Base-by-base conservation (phyloP, 2,113 vertebrate species). In the Pseudolaguvia tuberculata region DNA sequence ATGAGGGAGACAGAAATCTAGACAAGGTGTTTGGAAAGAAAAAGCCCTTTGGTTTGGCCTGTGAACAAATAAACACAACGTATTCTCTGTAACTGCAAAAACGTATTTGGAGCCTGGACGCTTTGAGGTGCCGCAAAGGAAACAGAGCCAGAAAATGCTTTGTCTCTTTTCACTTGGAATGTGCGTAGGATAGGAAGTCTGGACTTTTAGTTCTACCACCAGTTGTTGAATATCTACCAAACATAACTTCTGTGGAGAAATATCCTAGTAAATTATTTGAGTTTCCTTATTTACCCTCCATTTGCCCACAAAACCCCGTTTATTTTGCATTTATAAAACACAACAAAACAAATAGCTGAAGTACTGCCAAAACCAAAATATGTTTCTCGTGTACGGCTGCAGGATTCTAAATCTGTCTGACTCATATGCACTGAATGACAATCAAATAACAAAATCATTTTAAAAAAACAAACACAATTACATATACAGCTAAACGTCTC, bases 301-400 rank as follows among this genome's bases (percentile, higher is more conserved):
- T 67, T 72, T 62, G 42, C 50, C 73, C 79, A 70, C 78, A 72
- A 51, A 68, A 48, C 56, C 58, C 73, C 73, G 69, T 80, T 29
- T 53, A 45, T 56, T 51, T 68, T 56, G 76, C 85, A 80, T 85
- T 82, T 82, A 82, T 88, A 89, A n/a, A 87, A 88, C 87, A 85
- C 78, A 72, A 79, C 65, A 57, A 82, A 81, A 72, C 70, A 88
- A 88, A 89, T 85, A 88, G 81, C 78, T 75, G 77, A 82, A 77
- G 82, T 82, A 75, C 86, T 79, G 29, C n/a, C 29, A 63, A 61
- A 83, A 78, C 27, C 39, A 20, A 57, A 18, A 55, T 15, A 27
- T 29, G 42, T 23, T 50, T 50, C 45, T 66, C 8, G 18, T 18
- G 9, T 59, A 45, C 9, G 15, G 42, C 69, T 57, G 21, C 35